Conservation (phyloP, 2,888 invertebrate species). For the Luffia ferchaultella region DNA sequence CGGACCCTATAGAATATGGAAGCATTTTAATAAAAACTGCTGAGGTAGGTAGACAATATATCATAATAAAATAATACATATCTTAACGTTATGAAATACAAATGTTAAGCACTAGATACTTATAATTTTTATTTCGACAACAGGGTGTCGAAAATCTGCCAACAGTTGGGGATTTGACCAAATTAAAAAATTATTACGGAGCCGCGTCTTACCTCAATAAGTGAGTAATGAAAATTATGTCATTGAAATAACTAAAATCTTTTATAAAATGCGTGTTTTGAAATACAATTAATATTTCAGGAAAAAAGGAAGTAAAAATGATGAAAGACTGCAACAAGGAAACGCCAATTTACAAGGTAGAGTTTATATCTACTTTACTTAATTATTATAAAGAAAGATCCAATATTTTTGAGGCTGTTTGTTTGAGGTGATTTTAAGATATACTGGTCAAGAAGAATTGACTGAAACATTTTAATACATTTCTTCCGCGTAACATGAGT, state of each 20-base stretch:
- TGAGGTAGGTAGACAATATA: background rate
- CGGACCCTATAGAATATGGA: slow-evolving; percentile 20
- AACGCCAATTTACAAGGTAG: slow-evolving; percentile 55
- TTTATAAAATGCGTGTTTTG: slow-evolving; percentile 1
- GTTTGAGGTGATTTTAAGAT: no score
- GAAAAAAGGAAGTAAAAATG: slow-evolving; percentile 31
- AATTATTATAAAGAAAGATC: no score
- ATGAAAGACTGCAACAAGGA: slow-evolving; percentile 47
- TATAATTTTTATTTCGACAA: no score
- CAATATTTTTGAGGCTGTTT: no score
- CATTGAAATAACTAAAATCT: background rate
- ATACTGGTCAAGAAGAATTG: no score
- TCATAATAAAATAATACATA: background rate
- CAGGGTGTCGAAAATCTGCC: slow-evolving; percentile 33
- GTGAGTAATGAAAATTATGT: slow-evolving; percentile 23
- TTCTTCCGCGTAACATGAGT: no score
- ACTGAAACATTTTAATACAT: no score
- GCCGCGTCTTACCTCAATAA: slow-evolving; percentile 51
- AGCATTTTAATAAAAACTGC: background rate
- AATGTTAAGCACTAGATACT: no score
- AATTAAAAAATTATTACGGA: slow-evolving; percentile 40
- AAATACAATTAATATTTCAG: slow-evolving; percentile 13
- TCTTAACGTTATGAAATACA: background rate
- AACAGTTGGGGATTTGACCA: slow-evolving; percentile 19
- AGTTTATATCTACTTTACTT: no score